Base-by-base conservation (phyloP, 2,797 vertebrate species). In the Lacerta bilineata region DNA sequence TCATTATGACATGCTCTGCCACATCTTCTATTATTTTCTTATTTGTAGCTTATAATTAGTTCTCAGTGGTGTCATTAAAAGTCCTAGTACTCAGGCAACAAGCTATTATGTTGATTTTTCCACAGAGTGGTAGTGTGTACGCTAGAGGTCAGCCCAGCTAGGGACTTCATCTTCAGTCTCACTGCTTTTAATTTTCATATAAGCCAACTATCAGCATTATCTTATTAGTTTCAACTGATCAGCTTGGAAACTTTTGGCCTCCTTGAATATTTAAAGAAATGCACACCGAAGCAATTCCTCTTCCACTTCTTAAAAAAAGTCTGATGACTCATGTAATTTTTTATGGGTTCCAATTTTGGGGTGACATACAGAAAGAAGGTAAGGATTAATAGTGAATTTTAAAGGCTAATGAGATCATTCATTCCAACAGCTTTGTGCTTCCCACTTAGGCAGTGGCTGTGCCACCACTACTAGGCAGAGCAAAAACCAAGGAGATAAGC, bases 1-100 rank as follows among this genome's bases (percentile, higher is more conserved):
- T 55, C n/a, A 43, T 76, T 59, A 41, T 68, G 15, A 27, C 0
- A 5, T 66, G 64, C 68, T 87, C 68, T 81, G 20, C 59, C 80
- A 88, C 66, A 71, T 84, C 64, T 75, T 29, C 50, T 23, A 84
- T 87, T 84, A 61, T 87, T 88, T 90, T 80, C 36, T 83, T 72
- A 80, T 20, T 75, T 80, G 77, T 79, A 82, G 71, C 29, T 80
- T 87, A 68, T 88, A 84, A 75, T 89, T 72, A 71, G 64, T 68
- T 90, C 88, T 87, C 76, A 69, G 77, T 9, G 41, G 80, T 23
- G 3, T 71, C 89, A 72, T 89, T 89, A 91, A 33, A 91, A 71
- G 82, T 81, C 86, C 87, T 61, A 80, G 64, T 80, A 76, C 80
- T 8, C 43, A 84, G 27, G 33, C 46, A 89, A 87, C 79, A 29